phyloP scores from a whole-genome alignment of 2,888 invertebrate genomes.

The Ophion obscuratus region DNA sequence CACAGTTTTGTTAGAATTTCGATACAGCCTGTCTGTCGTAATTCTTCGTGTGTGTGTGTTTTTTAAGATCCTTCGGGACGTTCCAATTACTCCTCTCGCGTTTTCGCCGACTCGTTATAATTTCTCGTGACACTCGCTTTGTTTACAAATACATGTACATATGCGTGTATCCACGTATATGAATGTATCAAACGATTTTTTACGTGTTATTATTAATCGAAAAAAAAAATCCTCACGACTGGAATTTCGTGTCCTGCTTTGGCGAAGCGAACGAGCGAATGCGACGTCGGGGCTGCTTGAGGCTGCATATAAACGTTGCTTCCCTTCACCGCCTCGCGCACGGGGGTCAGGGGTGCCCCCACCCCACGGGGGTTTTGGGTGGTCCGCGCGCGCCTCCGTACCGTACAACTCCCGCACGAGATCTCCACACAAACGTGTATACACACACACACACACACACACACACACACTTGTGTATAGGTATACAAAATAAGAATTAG shows the following conservation, averaged over 20 bases:
- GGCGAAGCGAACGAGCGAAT: constrained; percentile 84
- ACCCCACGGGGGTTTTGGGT: constrained; percentile 79
- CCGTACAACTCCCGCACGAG: constrained; percentile 68
- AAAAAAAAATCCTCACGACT: constrained; percentile 66
- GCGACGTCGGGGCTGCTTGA: constrained; percentile 83
- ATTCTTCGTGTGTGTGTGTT: not conserved
- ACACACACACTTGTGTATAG: not conserved
- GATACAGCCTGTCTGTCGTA: constrained; percentile 53
- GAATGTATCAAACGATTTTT: constrained; percentile 40
- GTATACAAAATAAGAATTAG: constrained; percentile 2
- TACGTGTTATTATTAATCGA: constrained; percentile 29
- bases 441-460: not conserved
- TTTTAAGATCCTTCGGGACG: constrained; percentile 36
- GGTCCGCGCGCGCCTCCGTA: constrained; percentile 74
- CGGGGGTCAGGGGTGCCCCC: constrained; percentile 84
- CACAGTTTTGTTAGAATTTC: constrained; percentile 52
- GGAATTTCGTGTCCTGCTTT: constrained; percentile 77
- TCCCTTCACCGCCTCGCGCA: constrained; percentile 82
- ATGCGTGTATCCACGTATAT: constrained; percentile 2
- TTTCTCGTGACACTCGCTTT: constrained; percentile 51
- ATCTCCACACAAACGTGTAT: constrained; percentile 42
- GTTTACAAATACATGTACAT: constrained; percentile 14
- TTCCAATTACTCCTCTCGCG: constrained; percentile 63
- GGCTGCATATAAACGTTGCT: constrained; percentile 83
- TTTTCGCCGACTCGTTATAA: constrained; percentile 15